Evolutionary conservation across 2,797 vertebrate species (phyloP), one percentile per base, ranked within the genome.

Genomic region (Periparus ater): DNA sequence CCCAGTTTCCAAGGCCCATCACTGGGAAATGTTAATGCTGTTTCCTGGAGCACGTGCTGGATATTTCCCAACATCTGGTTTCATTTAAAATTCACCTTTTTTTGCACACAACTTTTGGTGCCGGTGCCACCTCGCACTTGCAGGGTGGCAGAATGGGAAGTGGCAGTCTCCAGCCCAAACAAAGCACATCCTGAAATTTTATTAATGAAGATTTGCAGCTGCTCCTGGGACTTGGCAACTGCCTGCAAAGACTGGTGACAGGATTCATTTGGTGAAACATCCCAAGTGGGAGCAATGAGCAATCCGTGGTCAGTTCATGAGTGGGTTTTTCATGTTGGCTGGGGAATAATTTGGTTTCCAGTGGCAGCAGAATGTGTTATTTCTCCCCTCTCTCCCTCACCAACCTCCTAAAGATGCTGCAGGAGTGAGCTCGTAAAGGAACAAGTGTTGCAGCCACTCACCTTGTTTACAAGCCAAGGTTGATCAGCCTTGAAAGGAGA

Each of bases 121-220:
- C 54, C 3, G 22, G 63, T 48, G 83, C 81, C 0, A 19, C 62
- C 98, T 98, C 95, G 26, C 96, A 85, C 96, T 98, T 97, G 93
- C 85, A 87, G 98, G 97, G 91, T 87, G 95, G 91, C 94, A 94
- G 97, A 97, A 97, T 94, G 95, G 97, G 96, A 98, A 96, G 96
- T 76, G 96, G 79, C 72, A 96, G 94, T 97, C 95, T 97, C 95
- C 97, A 98, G 97, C 98, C 98, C 98, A 98, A 98, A 98, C 97
- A 87, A 71, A 93, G 32, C 22, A 2, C 53, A 65, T 48, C 85
- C 57, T 17, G 95, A 98, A 97, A 98, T 98, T 98, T 98, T 96
- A 95, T 98, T 98, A 96, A 96, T 98, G 98, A 98, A 98, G 98
- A 98, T 98, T 97, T 98, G 95, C 98, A 99, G 98, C 98, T 99